phyloP scores from a whole-genome alignment of 2,888 invertebrate genomes.

The Hypolimnas misippus region DNA sequence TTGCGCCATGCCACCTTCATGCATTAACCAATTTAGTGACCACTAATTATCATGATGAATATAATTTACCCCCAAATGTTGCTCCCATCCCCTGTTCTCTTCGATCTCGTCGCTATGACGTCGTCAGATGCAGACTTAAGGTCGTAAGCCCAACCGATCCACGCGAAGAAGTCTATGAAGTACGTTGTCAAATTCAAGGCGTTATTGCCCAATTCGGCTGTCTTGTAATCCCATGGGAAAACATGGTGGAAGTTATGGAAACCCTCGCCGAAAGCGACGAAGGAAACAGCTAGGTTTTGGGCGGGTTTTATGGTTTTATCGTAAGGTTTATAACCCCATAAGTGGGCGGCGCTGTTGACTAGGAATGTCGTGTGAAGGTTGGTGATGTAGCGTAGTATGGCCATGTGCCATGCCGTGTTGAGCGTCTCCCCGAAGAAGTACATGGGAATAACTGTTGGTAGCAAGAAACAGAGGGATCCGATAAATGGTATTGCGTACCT shows the following conservation, averaged over 20 bases:
- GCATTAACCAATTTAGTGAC: too few species aligned
- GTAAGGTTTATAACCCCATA: slow-evolving; percentile 72
- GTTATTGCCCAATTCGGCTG: slow-evolving; percentile 54
- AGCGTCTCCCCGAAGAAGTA: slow-evolving; percentile 83
- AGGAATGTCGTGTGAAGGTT: slow-evolving; percentile 84
- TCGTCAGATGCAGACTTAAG: slow-evolving; percentile 51
- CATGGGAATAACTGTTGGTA: slow-evolving; percentile 70
- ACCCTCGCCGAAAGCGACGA: slow-evolving; percentile 56
- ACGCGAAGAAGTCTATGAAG: slow-evolving; percentile 62
- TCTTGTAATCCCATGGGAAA: slow-evolving; percentile 61
- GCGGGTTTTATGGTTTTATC: slow-evolving; percentile 59
- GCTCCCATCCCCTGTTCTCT: slow-evolving; percentile 53
- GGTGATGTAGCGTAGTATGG: slow-evolving; percentile 78
- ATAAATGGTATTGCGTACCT: slow-evolving; percentile 86
- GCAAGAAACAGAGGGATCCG: slow-evolving; percentile 80
- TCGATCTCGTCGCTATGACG: slow-evolving; percentile 43
- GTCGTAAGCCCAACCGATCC: slow-evolving; percentile 65
- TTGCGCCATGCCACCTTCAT: too few species aligned
- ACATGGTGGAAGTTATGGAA: slow-evolving; percentile 64
- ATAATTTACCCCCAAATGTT: slow-evolving; percentile 45
- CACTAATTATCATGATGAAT: too few species aligned
- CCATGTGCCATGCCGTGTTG: slow-evolving; percentile 60
- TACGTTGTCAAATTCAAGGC: slow-evolving; percentile 48
- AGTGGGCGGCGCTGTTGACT: slow-evolving; percentile 87
- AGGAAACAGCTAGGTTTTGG: slow-evolving; percentile 49